These are phyloP conservation scores for Drosophila ogumai DNA, from an alignment of 1,140 invertebrate species.

Conservation along the genomic window DNA sequence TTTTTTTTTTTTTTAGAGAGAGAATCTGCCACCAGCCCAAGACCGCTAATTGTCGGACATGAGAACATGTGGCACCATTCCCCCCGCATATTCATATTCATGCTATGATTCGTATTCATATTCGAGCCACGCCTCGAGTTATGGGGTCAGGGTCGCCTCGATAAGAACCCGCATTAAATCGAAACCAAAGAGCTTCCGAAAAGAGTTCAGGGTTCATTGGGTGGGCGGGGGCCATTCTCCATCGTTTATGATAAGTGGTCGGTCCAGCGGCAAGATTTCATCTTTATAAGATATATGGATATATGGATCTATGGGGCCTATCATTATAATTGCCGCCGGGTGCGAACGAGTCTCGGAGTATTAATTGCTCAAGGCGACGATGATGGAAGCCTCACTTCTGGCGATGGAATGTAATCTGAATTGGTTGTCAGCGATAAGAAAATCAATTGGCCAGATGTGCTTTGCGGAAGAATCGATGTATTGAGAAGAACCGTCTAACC, in stretches of 20 bases:
- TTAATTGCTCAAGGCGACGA: slow-evolving; percentile 33
- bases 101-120: slow-evolving; percentile 11
- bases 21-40: slow-evolving; percentile 26
- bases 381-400: slow-evolving; percentile 14
- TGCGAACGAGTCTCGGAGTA: slow-evolving; percentile 7
- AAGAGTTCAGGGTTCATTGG: slow-evolving; percentile 53
- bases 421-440: slow-evolving; percentile 36
- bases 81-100: slow-evolving; percentile 2
- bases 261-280: slow-evolving; percentile 33
- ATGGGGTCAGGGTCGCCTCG: slow-evolving; percentile 50
- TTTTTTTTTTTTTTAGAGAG: background rate
- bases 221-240: background rate
- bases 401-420: slow-evolving; percentile 11
- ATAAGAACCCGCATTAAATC: slow-evolving; percentile 30
- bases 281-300: background rate
- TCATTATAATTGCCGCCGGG: slow-evolving; percentile 27
- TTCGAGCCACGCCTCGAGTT: slow-evolving; percentile 15
- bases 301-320: background rate
- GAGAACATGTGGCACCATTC: slow-evolving; percentile 34
- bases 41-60: slow-evolving; percentile 48
- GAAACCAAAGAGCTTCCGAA: slow-evolving; percentile 9
- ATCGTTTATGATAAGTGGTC: slow-evolving; percentile 11
- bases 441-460: slow-evolving; percentile 9
- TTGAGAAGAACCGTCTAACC: background rate
- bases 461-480: background rate